Evolutionary conservation across 2,888 invertebrate genomes (phyloP), one percentile per base, ranked within the genome.

Genomic region (Pyrrhia umbra): DNA sequence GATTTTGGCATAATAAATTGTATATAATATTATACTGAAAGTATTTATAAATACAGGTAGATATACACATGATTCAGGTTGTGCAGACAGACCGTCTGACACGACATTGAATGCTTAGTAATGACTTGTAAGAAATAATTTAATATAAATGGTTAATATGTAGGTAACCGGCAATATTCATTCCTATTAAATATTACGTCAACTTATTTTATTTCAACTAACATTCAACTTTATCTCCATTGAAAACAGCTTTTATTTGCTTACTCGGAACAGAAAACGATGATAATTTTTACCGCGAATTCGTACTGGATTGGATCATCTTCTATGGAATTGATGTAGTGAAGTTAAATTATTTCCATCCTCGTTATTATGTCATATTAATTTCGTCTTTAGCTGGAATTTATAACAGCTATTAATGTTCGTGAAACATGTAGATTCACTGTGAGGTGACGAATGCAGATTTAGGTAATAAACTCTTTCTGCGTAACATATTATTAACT

Each of bases 251-350:
- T 37, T 16, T 9, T 40, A 61, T 51, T 68, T 15, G 8, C 1
- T 0, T 40, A 16, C 0, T 4, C 3, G 1, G 1, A 6, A 43
- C n/a, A 39, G 3, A 45, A 15, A 55, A 43, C 39, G 59, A 69
- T 56, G 25, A 58, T 66, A 42, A 64, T 62, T 61, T 65, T 62
- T 77, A 68, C 73, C 37, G 63, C 66, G 77, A 77, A 79, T 67
- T 77, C 15, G 37, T 49, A 46, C 9, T 59, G 52, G 45, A 66
- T 77, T 59, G 52, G 45, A 66, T 77, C 69, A 69, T 79, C 16
- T 61, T 71, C 18, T 13, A 50, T 52, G 46, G 60, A 68, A 69
- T 56, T 70, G 43, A 63, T 56, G 50, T 54, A 55, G 55, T 34
- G 54, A 54, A 68, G 43, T 54, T 46, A 23, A 52, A 76, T 61